Evolutionary conservation across 2,888 invertebrate genomes (phyloP).

Genomic region (Lycaena phlaeas): DNA sequence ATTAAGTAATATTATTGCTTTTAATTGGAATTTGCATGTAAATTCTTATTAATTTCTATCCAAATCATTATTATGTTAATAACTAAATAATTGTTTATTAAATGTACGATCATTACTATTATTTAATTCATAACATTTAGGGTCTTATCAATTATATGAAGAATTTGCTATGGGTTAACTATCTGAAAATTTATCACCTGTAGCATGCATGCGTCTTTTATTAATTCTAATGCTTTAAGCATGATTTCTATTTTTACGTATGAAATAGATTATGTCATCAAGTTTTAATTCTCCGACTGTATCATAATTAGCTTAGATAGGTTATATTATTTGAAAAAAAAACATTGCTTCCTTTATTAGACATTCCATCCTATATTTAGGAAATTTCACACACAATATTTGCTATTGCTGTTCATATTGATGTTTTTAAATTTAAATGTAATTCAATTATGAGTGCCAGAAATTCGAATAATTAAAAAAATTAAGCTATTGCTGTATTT

Average conservation of each 20-base stretch:
- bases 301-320: background rate
- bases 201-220: conserved; percentile 14
- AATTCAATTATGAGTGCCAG: too few species aligned
- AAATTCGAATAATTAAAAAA: too few species aligned
- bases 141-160: background rate
- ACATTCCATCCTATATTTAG: too few species aligned
- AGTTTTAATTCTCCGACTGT: background rate
- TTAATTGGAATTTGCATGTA: conserved; percentile 35
- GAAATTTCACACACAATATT: too few species aligned
- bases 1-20: conserved; percentile 33
- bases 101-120: background rate
- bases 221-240: conserved; percentile 12
- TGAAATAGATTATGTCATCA: background rate
- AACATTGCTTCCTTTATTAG: too few species aligned
- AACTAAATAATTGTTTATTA: background rate
- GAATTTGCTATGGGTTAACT: background rate
- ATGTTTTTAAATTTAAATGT: too few species aligned
- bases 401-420: too few species aligned
- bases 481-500: too few species aligned
- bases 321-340: background rate
- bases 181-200: conserved; percentile 7
- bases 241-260: conserved; percentile 10
- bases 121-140: background rate
- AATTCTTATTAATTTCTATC: conserved; percentile 15
- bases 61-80: background rate